A percentile compares a stretch with the other conserved stretches of the same genome.
Conservation (phyloP, 2,888 invertebrate species). For the Sialis fuliginosa region DNA sequence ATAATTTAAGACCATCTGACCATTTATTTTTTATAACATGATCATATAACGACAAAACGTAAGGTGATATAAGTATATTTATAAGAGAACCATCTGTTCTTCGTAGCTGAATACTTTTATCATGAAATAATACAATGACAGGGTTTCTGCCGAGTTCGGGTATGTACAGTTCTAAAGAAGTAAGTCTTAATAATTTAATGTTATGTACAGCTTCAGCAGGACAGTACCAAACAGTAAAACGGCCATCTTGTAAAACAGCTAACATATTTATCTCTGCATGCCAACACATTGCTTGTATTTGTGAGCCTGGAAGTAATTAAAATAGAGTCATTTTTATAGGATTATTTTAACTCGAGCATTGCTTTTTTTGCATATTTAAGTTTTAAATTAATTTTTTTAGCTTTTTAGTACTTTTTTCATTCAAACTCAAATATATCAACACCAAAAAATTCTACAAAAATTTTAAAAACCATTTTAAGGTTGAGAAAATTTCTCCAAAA, state of each 20-base stretch:
- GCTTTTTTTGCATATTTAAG: too few relatives aligned
- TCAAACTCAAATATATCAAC: too few relatives aligned
- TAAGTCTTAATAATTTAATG: slow-evolving; percentile 45
- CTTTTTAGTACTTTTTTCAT: too few relatives aligned
- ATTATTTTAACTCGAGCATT: too few relatives aligned
- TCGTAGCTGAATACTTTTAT: slow-evolving; percentile 67
- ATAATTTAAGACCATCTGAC: slow-evolving; percentile 71
- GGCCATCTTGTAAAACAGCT: slow-evolving; percentile 60
- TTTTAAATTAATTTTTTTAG: too few relatives aligned
- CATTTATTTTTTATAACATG: slow-evolving; percentile 61
- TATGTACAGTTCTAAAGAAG: slow-evolving; percentile 33
- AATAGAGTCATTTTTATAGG: too few relatives aligned
- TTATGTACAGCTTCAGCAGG: slow-evolving; percentile 56
- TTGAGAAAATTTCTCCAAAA: too few relatives aligned
- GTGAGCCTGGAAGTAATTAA: slow-evolving; percentile 27
- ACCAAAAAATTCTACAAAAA: too few relatives aligned
- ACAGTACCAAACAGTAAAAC: slow-evolving; percentile 67
- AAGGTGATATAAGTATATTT: slow-evolving; percentile 52
- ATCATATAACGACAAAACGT: slow-evolving; percentile 39
- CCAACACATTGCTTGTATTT: slow-evolving; percentile 41
- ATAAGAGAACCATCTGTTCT: slow-evolving; percentile 80
- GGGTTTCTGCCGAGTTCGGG: slow-evolving; percentile 76
- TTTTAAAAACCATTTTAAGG: too few relatives aligned
- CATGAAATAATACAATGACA: slow-evolving; percentile 61
- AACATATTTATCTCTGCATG: slow-evolving; percentile 62